Base-by-base conservation (phyloP, 2,888 invertebrate genomes). In the Suillia variegata region DNA sequence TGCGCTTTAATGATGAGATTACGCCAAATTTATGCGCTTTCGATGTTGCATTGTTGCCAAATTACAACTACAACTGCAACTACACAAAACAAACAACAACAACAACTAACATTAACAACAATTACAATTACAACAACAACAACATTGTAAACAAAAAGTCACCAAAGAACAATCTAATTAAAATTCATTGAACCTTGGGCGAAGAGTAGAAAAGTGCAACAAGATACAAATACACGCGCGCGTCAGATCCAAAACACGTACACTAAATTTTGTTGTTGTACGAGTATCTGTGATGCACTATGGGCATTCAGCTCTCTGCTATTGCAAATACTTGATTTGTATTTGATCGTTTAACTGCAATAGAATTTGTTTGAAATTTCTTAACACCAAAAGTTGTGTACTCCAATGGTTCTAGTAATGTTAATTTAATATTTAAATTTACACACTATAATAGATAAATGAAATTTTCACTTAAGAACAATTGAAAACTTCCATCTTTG, bases 151-250 rank as follows among this genome's bases (percentile, higher is more conserved):
- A n/a, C n/a, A 64, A 50, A 57, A 53, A 22, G n/a, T n/a, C n/a
- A n/a, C n/a, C 53, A 31, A 55, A 56, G 52, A 10, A 50, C 58
- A 68, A 65, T 66, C 77, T 77, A 80, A 80, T 80, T 80, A 80
- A 79, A 79, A 77, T 75, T 73, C 75, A 76, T 70, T 77, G 79
- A 80, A 78, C 80, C 77, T 57, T 64, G 60, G 58, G 61, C 33
- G 31, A 22, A 24, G 50, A 20, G 22, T 10, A 20, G 47, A 42
- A 60, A 58, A 64, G 53, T 56, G 64, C 53, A 47, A 18, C 45
- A 33, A 31, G 55, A 51, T 57, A 15, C 48, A 15, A 21, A 38
- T n/a, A n/a, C 38, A n/a, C 38, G 4, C 38, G 31, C 31, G 21
- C 48, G 70, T 70, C 62, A 59, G 53, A 45, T 21, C 53, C 42